Conservation (phyloP, 2,888 invertebrate genomes). For the Campaea margaritaria region DNA sequence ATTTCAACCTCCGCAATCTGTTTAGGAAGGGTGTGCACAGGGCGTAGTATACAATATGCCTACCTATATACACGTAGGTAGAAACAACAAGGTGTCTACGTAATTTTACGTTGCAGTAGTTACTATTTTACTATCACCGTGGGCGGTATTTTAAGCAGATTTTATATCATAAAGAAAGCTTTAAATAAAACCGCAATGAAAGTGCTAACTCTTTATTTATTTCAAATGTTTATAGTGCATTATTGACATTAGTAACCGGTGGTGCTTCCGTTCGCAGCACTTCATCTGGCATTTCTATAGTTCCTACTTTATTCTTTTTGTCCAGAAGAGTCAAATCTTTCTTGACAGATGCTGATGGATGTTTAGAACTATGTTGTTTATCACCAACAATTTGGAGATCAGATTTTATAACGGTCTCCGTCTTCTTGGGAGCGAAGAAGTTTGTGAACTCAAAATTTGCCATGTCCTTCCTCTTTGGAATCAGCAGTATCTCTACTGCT, state of each 20-base stretch:
- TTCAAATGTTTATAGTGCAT: constrained; percentile 45
- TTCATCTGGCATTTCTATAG: constrained; percentile 36
- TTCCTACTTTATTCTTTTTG: constrained; percentile 39
- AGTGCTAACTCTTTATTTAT: constrained; percentile 22
- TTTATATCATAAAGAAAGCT: neutral
- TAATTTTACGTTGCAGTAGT: too few species aligned
- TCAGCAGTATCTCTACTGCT: constrained; percentile 68
- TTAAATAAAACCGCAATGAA: constrained; percentile 8
- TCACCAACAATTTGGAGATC: constrained; percentile 66
- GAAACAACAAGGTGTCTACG: too few species aligned
- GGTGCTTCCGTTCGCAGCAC: constrained; percentile 42
- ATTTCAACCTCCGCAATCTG: constrained; percentile 22
- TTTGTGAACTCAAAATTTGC: constrained; percentile 41
- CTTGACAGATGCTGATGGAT: constrained; percentile 55
- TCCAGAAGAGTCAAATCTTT: constrained; percentile 60
- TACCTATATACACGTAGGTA: neutral
- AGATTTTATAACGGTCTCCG: constrained; percentile 46
- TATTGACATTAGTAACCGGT: constrained; percentile 32
- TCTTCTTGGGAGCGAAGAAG: constrained; percentile 13
- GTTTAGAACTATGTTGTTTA: constrained; percentile 53
- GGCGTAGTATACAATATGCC: neutral
- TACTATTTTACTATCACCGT: too few species aligned
- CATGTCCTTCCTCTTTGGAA: constrained; percentile 66
- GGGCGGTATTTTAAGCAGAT: too few species aligned
- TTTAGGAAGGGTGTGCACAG: constrained; percentile 19